These are phyloP conservation scores for Hirtodrosophila confusa DNA, from an alignment of 2,888 invertebrate species.

Conservation along the genomic window DNA sequence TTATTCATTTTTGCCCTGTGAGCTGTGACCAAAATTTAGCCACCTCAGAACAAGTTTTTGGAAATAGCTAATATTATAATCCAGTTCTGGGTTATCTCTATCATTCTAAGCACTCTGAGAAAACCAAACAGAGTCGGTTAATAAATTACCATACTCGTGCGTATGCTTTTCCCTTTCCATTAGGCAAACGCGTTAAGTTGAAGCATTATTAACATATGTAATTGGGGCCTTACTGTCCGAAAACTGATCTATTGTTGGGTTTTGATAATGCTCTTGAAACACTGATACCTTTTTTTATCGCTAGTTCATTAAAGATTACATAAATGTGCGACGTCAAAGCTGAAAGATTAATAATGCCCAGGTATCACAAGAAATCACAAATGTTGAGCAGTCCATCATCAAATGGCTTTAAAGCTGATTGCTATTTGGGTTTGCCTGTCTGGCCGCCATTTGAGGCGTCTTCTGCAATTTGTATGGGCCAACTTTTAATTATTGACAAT, in stretches of 20 bases:
- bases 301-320: slow-evolving; percentile 14
- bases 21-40: no score
- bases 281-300: neutral
- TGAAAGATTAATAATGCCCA: slow-evolving; percentile 27
- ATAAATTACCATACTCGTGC: no score
- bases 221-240: neutral
- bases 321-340: slow-evolving; percentile 16
- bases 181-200: no score
- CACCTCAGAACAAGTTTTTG: no score
- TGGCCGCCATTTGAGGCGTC: slow-evolving; percentile 15
- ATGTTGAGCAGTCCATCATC: slow-evolving; percentile 48
- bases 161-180: no score
- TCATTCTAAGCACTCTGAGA: no score
- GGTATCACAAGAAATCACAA: slow-evolving; percentile 8
- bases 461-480: slow-evolving; percentile 41
- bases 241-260: slow-evolving; percentile 5
- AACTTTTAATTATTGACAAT: slow-evolving; percentile 61
- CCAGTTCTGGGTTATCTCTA: no score
- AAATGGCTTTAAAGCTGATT: slow-evolving; percentile 25
- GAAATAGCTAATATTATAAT: no score
- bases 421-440: slow-evolving; percentile 22
- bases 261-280: neutral
- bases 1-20: no score
- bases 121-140: no score
- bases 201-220: neutral